phyloP scores from a whole-genome alignment of 2,797 vertebrate species.

The Oreochromis mossambicus region DNA sequence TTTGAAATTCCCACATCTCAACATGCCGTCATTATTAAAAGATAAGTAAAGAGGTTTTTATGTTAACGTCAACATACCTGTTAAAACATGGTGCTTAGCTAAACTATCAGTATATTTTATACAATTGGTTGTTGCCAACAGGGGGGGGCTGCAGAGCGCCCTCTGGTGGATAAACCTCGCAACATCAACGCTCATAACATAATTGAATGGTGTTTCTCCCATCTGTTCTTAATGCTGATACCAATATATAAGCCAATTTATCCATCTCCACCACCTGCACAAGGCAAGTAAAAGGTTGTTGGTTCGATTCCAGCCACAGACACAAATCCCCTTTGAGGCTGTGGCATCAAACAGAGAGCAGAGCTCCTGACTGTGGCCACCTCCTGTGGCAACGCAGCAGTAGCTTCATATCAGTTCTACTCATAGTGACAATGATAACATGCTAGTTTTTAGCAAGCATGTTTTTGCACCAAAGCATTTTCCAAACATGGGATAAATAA shows the following conservation, averaged over 20 bases:
- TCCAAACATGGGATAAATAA: background rate
- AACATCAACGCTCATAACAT: background rate
- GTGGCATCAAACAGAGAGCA: background rate
- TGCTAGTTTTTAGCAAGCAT: background rate
- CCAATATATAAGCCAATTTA: background rate
- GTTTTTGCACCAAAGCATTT: background rate
- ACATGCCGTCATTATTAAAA: background rate
- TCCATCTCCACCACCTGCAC: accelerated
- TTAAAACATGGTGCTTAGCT: background rate
- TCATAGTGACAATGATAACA: background rate
- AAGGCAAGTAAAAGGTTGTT: background rate
- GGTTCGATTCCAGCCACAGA: background rate
- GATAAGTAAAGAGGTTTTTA: accelerated
- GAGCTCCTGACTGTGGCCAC: background rate
- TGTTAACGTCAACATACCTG: background rate
- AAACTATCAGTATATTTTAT: background rate
- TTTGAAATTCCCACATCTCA: background rate
- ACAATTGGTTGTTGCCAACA: background rate
- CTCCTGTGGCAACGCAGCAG: background rate
- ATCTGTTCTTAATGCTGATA: background rate
- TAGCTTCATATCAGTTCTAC: background rate
- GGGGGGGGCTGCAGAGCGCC: background rate
- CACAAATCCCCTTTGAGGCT: background rate
- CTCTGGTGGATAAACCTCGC: background rate
- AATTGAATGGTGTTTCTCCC: background rate